Base-by-base conservation (phyloP, 2,888 invertebrate species). In the Colletes collaris region DNA sequence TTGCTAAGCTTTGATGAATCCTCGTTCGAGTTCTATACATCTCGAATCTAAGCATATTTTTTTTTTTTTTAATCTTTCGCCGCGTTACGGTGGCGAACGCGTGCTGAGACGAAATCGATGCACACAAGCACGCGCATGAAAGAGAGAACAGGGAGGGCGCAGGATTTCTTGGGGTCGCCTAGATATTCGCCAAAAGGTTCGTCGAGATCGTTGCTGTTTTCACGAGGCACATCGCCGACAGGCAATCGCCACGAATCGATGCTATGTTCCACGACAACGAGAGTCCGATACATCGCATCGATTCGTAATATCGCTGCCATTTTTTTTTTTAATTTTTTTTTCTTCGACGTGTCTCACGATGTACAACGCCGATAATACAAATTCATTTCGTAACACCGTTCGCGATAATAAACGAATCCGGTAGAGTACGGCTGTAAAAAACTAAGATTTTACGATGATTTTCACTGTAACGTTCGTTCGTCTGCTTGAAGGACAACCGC, bases 1-100 rank as follows among this genome's bases (percentile, higher is more conserved):
- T 83, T 70, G 79, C 83, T 75, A 82, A 81, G 79, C 76, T 82
- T 16, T 79, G 67, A 64, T 65, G 66, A n/a, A 60, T 74, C 53
- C 44, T 66, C 64, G 60, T 72, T 69, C 84, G 66, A 64, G 68
- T 84, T 79, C 74, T 82, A 70, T 79, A 82, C 67, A 55, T 55
- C 66, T 55, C 79, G 50, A 85, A 60, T 49, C 7, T 52, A 68
- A 52, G 44, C 55, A 27, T 27, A 2, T 27, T 40, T 79, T 8
- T 46, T 27, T 27, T 40, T 79, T 8, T 46, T 68, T 55, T 40
- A 58, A 35, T 63, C 46, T 56, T 52, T 67, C 56, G 63, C 49
- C 49, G 46, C 19, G 13, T 68, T 62, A 67, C 27, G 53, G 11
- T 52, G n/a, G 56, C 46, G 16, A 46, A 59, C 19, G 58, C 16